Base-by-base conservation (phyloP, 2,113 vertebrate species). In the Chaenocephalus aceratus region DNA sequence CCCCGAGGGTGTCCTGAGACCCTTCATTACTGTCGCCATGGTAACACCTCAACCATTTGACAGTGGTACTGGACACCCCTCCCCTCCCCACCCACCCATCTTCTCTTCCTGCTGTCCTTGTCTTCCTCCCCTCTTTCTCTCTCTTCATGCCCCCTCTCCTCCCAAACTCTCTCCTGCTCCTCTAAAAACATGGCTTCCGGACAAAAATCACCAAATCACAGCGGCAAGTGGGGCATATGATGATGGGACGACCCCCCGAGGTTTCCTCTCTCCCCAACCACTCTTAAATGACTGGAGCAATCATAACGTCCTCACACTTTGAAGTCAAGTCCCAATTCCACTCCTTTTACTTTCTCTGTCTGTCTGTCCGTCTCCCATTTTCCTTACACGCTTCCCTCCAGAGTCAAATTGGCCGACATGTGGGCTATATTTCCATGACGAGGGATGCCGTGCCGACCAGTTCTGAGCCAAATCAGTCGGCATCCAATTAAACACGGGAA, bases 21-120 rank as follows among this genome's bases (percentile, higher is more conserved):
- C 91, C 90, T 92, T 94, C 92, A 93, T 94, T 93, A 94, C 90
- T 91, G 92, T 94, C 89, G 84, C 90, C 88, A 94, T 93, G 90
- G 93, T 83, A 93, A 93, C 92, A 92, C 85, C 88, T 91, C 86
- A 90, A 93, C 88, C 90, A 88, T 93, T 93, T 91, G 91, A 94
- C 90, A 91, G 91, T 80, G 77, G 89, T 91, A 84, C 91, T 21
- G 69, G 88, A 88, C 89, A 76, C 89, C 89, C 60, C 72, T 84
- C 67, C 72, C 79, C 82, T 84, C 67, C 72, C 79, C 82, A 77
- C 57, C 82, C 87, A 77, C 84, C 87, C 82, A 75, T 79, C 72
- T 68, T 56, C 60, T 41, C 44, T 60, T 54, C 66, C 60, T 71
- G 9, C 77, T 80, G 72, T 75, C 78, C 84, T 88, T 79, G 70